Percentiles rank a stretch among this genome's conserved stretches.
Evolutionary conservation across 2,888 invertebrate genomes (phyloP).

Genomic region (Sinhomidia bicolor): DNA sequence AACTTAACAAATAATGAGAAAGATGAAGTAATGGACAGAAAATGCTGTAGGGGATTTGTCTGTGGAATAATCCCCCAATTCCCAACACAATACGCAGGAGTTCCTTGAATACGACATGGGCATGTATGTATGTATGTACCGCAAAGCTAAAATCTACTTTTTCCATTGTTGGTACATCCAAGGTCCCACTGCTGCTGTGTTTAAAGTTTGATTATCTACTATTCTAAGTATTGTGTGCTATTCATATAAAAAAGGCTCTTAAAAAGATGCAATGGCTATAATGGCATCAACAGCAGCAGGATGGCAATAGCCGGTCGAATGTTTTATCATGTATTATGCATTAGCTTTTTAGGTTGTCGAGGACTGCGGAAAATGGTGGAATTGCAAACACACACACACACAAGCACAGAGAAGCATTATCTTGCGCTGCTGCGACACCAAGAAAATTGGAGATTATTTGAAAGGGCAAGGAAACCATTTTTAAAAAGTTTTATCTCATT

Average conservation of each 20-base stretch:
- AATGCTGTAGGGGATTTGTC: constrained; percentile 34
- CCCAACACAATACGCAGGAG: not conserved
- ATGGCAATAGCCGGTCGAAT: too few species aligned
- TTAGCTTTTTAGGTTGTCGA: not conserved
- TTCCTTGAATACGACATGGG: not conserved
- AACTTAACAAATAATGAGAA: not conserved
- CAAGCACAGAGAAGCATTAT: constrained; percentile 2
- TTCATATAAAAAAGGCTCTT: not conserved
- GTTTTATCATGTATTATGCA: not conserved
- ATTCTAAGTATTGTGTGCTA: not conserved
- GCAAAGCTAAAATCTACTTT: not conserved
- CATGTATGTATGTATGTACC: too few species aligned
- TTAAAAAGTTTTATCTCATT: constrained; percentile 48
- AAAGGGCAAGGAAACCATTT: constrained; percentile 53
- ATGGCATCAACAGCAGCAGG: not conserved
- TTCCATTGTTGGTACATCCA: constrained; percentile 30
- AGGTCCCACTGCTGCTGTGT: too few species aligned
- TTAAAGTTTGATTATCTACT: not conserved
- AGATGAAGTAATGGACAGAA: constrained; percentile 6
- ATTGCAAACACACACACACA: too few species aligned
- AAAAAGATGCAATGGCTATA: too few species aligned
- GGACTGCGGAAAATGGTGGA: not conserved
- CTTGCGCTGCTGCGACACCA: constrained; percentile 11
- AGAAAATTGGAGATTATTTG: constrained; percentile 11
- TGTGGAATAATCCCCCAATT: constrained; percentile 7